Conservation (phyloP, 2,113 vertebrate genomes). For the Gobio gobio region DNA sequence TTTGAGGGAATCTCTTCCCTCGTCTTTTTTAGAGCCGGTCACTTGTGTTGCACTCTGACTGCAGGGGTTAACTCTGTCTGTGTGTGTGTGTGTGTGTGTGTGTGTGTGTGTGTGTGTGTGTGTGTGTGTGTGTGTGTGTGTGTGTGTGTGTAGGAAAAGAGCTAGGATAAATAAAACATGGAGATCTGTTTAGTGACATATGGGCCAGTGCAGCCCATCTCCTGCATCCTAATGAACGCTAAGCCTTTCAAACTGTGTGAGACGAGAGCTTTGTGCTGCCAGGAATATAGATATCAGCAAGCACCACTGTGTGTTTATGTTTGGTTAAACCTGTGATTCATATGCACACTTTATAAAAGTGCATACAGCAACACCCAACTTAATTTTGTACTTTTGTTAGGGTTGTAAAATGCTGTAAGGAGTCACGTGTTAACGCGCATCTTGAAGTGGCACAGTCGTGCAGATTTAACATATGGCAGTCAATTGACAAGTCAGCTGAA, state of each 20-base stretch:
- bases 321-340: slow-evolving; percentile 25
- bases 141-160: slow-evolving; percentile 49
- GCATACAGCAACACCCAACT: neutral
- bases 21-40: neutral
- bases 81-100: slow-evolving; percentile 34
- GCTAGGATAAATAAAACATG: slow-evolving; percentile 67
- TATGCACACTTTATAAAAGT: neutral
- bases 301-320: slow-evolving; percentile 41
- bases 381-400: neutral
- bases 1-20: neutral
- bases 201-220: slow-evolving; percentile 51
- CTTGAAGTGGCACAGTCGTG: slow-evolving; percentile 15
- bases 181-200: slow-evolving; percentile 67
- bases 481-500: slow-evolving; percentile 31
- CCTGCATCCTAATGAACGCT: slow-evolving; percentile 61
- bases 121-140: neutral
- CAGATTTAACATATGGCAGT: slow-evolving; percentile 33
- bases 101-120: too few species aligned
- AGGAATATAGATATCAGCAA: slow-evolving; percentile 57
- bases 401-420: neutral
- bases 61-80: slow-evolving; percentile 25
- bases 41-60: slow-evolving; percentile 16
- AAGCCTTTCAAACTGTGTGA: slow-evolving; percentile 31
- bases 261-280: slow-evolving; percentile 44
- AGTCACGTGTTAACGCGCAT: neutral